Conservation (phyloP, 2,888 invertebrate genomes). For the Temnothorax ravouxi region DNA sequence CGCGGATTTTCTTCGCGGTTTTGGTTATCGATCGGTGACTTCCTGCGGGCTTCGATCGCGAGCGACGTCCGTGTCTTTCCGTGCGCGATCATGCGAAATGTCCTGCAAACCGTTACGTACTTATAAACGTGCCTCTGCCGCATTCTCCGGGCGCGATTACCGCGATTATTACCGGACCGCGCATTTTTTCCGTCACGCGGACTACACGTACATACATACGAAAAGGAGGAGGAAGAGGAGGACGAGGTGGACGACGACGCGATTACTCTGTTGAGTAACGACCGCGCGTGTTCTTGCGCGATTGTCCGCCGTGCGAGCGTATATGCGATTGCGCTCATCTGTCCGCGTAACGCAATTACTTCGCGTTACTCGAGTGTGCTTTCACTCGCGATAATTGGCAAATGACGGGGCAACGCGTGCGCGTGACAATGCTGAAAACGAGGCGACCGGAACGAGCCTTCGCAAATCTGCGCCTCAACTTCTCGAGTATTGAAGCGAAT, state of each 20-base stretch:
- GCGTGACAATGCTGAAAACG: slow-evolving; percentile 57
- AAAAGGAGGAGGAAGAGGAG: not conserved
- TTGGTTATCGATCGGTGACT: not conserved
- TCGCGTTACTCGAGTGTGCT: slow-evolving; percentile 58
- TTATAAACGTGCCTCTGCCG: slow-evolving; percentile 56
- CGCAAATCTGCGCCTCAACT: slow-evolving; percentile 44
- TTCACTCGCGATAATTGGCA: slow-evolving; percentile 59
- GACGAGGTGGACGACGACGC: slow-evolving; percentile 4
- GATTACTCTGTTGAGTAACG: slow-evolving; percentile 56
- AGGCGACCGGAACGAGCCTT: slow-evolving; percentile 52
- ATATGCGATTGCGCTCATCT: slow-evolving; percentile 47
- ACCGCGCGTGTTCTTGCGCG: slow-evolving; percentile 37
- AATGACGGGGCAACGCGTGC: slow-evolving; percentile 59
- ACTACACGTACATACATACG: not conserved
- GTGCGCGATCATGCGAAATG: slow-evolving; percentile 46
- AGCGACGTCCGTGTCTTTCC: slow-evolving; percentile 8
- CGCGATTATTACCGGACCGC: slow-evolving; percentile 50
- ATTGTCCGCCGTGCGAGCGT: slow-evolving; percentile 50
- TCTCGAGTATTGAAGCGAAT: slow-evolving; percentile 22
- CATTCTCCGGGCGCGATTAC: slow-evolving; percentile 58
- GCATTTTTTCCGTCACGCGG: slow-evolving; percentile 34
- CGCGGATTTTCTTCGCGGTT: not conserved
- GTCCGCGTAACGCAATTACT: slow-evolving; percentile 57
- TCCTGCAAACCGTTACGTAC: slow-evolving; percentile 55
- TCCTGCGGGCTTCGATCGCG: slow-evolving; percentile 1